These are phyloP conservation scores for Callopanchax toddi DNA, from an alignment of 2,113 vertebrate species.

Conservation along the genomic window DNA sequence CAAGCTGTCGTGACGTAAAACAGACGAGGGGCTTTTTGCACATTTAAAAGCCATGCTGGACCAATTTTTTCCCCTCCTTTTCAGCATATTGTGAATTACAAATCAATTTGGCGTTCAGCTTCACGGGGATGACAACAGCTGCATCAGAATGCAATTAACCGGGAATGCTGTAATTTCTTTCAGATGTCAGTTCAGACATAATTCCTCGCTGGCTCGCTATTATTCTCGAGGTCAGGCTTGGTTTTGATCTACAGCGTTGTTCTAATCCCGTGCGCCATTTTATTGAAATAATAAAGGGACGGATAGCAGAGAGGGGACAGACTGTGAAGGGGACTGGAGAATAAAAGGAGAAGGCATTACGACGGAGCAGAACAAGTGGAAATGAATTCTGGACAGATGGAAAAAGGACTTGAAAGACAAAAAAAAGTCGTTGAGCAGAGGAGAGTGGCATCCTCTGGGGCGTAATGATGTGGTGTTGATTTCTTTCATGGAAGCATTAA, in stretches of 20 bases:
- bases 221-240: slow-evolving; percentile 41
- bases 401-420: slow-evolving; percentile 8
- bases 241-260: slow-evolving; percentile 31
- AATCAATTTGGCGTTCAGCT: slow-evolving; percentile 60
- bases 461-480: slow-evolving; percentile 69
- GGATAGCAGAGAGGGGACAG: background rate
- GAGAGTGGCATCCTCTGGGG: slow-evolving; percentile 35
- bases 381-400: slow-evolving; percentile 3
- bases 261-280: slow-evolving; percentile 37
- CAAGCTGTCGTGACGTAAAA: slow-evolving; percentile 9
- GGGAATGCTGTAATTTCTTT: slow-evolving; percentile 39
- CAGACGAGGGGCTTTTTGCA: slow-evolving; percentile 9
- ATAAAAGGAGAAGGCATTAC: slow-evolving; percentile 2
- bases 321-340: slow-evolving; percentile 32
- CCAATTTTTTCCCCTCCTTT: slow-evolving; percentile 39
- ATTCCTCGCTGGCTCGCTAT: slow-evolving; percentile 38
- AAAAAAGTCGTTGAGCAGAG: slow-evolving; percentile 20
- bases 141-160: slow-evolving; percentile 67
- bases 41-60: slow-evolving; percentile 31
- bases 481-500: slow-evolving; percentile 66
- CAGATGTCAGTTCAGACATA: slow-evolving; percentile 28
- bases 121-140: slow-evolving; percentile 49
- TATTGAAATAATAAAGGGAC: slow-evolving; percentile 36
- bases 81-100: slow-evolving; percentile 44
- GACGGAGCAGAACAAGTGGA: slow-evolving; percentile 6